Evolutionary conservation across 1,140 invertebrate genomes (phyloP).

Genomic region (Aphaenogaster ashmeadi): DNA sequence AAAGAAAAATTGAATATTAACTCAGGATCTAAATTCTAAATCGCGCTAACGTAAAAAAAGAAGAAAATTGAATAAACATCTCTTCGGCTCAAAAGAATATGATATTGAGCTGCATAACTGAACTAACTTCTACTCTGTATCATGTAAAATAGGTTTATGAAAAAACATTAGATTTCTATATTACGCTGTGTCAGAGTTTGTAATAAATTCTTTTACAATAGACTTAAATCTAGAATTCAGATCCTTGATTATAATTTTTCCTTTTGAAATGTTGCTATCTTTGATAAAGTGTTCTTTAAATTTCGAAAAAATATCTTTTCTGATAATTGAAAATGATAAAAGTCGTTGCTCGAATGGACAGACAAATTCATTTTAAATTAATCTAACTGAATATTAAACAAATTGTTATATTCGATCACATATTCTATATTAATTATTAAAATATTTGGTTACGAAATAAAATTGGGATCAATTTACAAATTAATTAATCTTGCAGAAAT

Average conservation of each 20-base stretch:
- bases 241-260: background rate
- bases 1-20: background rate
- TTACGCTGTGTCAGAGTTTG: background rate
- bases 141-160: background rate
- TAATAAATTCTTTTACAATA: slow-evolving; percentile 5
- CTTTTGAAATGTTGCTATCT: background rate
- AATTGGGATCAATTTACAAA: background rate
- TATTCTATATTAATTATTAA: slow-evolving; percentile 2
- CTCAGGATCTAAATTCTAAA: background rate
- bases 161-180: slow-evolving; percentile 27
- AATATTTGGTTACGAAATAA: background rate
- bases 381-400: background rate
- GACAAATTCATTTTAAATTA: background rate
- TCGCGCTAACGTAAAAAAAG: background rate
- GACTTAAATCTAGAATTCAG: background rate
- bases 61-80: background rate
- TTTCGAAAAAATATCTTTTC: background rate
- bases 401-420: background rate
- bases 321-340: background rate
- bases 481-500: slow-evolving; percentile 17
- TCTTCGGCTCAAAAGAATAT: background rate
- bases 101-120: background rate
- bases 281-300: background rate
- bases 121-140: background rate
- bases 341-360: background rate